Base-by-base conservation (phyloP, 1,140 invertebrate genomes). In the Trachymyrmex cornetzi region DNA sequence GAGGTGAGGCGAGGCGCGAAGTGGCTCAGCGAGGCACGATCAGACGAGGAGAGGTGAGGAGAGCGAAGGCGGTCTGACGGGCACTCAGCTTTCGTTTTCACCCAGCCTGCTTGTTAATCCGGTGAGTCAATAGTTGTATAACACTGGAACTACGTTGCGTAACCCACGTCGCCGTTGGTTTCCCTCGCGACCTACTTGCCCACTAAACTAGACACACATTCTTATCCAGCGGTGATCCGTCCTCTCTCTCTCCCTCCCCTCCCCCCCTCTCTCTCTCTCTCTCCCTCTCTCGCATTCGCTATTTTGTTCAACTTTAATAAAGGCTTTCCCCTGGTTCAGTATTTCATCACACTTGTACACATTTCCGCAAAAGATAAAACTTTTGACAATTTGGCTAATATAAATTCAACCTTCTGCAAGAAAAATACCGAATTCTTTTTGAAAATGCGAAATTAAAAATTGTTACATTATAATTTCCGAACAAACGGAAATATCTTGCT, bases 171-270 rank as follows among this genome's bases (percentile, higher is more conserved):
- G 80, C 90, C 74, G 90, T 93, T 91, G 94, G 92, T 95, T 95
- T 95, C 94, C 93, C 93, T 93, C 92, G 94, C 95, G 95, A 96
- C 95, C 96, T 95, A 95, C 94, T 96, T 96, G 94, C 95, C 95
- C 94, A 96, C 93, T 96, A 95, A 95, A 96, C 96, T 96, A 96
- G 96, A 96, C 95, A 96, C 91, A 96, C 95, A 95, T 96, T 96
- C 94, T 95, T 95, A 95, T 95, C 94, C 95, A 89, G 80, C 87
- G 86, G 88, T 90, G 89, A 93, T 92, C 90, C 92, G 86, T 24
- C 34, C 69, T 61, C 69, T 22, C 27, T 91, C 90, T 77, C 88
- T 91, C 82, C 69, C 89, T 88, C n/a, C 69, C 30, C 59, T 38
- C 0, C 27, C 30, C 16, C 34, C 64, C 38, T 27, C 89, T 44